Evolutionary conservation across 2,113 vertebrate genomes (phyloP), one percentile per base, ranked within the genome.

Genomic region (Phaethon lepturus): DNA sequence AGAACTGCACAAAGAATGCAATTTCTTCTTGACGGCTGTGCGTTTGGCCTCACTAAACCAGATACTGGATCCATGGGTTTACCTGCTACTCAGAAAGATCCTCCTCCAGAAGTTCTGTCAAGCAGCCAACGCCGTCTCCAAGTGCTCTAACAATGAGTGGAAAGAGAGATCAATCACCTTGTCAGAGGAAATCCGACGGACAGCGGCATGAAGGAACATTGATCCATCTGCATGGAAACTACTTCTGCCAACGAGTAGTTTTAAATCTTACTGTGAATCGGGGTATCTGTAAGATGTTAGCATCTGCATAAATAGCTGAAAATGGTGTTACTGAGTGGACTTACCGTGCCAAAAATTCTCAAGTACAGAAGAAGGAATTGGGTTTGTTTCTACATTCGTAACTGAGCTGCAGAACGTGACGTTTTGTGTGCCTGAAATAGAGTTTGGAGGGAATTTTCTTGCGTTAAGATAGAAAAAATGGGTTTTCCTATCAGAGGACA

Each of bases 51-150:
- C 99, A 0, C 98, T 99, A 19, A 99, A 99, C 97, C 99, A 99
- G 97, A 99, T 99, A 94, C 98, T 99, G 95, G 99, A 99, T 89
- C 99, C 99, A 1, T 99, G 99, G 99, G 99, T 99, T 86, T 99
- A 99, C 93, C 97, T 99, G 97, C 99, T 99, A 47, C 96, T 99
- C 78, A 97, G 99, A 86, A 99, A 99, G 98, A 99, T 99, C 92
- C 98, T 99, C 17, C 98, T 99, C 23, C 98, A 98, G 77, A 99
- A 99, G 97, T 98, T 99, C 96, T 99, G 99, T 87, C 98, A 99
- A 92, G 98, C 99, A 64, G 99, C 99, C 72, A 99, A 95, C 8
- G 99, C 99, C 5, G 98, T 99, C 60, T 99, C 99, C 90, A 98
- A 94, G 93, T 99, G 99, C 98, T 98, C 99, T 38, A 91, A 91